These are phyloP conservation scores for Calidris pygmaea DNA, from an alignment of 2,113 vertebrate species.

Conservation along the genomic window DNA sequence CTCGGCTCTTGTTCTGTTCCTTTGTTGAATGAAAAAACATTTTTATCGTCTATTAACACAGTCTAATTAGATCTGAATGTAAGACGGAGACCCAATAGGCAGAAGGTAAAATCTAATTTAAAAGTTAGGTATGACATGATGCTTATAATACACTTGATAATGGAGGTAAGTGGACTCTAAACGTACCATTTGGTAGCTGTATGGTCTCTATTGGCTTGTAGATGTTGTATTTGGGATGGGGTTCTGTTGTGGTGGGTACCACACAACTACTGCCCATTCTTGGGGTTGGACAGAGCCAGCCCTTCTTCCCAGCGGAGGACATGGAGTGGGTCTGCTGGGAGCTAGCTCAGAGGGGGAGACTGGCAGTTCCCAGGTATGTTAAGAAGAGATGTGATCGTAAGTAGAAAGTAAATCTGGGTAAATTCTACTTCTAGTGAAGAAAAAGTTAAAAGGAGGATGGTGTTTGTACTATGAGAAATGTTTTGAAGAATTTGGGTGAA, in stretches of 20 bases:
- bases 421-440: not conserved
- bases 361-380: not conserved
- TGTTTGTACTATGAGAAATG: not conserved
- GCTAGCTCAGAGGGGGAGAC: not conserved
- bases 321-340: not conserved
- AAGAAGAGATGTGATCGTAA: not conserved
- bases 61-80: not conserved
- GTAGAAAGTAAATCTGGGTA: not conserved
- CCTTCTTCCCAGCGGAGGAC: not conserved
- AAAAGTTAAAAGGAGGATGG: not conserved
- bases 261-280: not conserved
- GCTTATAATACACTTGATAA: not conserved
- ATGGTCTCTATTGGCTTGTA: not conserved
- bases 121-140: not conserved
- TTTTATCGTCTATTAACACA: not conserved
- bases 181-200: not conserved
- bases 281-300: not conserved
- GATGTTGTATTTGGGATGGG: not conserved
- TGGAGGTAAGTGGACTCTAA: not conserved
- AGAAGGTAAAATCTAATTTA: not conserved
- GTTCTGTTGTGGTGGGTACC: not conserved
- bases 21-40: not conserved
- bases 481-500: not conserved
- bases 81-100: not conserved
- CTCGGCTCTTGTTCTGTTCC: not conserved